Conservation (phyloP, 92 coral and sea anemone genomes). For the Pocillopora grandis region DNA sequence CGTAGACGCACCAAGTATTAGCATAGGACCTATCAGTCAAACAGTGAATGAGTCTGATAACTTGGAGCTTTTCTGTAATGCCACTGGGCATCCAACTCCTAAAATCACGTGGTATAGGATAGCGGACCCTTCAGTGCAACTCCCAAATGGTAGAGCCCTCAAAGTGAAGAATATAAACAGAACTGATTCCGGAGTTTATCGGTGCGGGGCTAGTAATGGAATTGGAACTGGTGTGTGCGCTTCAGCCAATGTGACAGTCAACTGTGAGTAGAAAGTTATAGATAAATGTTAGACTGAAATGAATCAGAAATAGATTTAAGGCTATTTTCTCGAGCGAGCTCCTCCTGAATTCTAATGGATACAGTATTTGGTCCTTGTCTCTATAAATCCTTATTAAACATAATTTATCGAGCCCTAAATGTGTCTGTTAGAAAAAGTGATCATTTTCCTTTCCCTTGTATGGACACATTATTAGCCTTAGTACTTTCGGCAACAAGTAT, state of each 20-base stretch:
- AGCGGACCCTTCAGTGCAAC: background rate
- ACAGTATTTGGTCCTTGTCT: too few species aligned
- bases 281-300: background rate
- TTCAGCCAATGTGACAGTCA: slow-evolving; percentile 13
- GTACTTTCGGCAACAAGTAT: too few species aligned
- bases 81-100: slow-evolving; percentile 53
- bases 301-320: background rate
- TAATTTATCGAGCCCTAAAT: too few species aligned
- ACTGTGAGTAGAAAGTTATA: slow-evolving; percentile 26
- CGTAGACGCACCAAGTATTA: slow-evolving; percentile 29
- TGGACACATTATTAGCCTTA: too few species aligned
- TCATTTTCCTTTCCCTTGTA: too few species aligned
- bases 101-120: slow-evolving; percentile 29
- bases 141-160: background rate
- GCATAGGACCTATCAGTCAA: background rate
- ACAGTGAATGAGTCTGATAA: slow-evolving; percentile 29
- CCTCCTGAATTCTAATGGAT: too few species aligned
- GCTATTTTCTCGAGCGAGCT: too few species aligned
- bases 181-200: slow-evolving; percentile 37
- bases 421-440: too few species aligned
- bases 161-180: slow-evolving; percentile 19
- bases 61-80: slow-evolving; percentile 34
- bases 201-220: slow-evolving; percentile 42
- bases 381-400: background rate
- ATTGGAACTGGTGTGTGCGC: slow-evolving; percentile 36